A percentile compares a stretch with the other conserved stretches of the same genome.
These are phyloP conservation scores for Pipra filicauda DNA, from an alignment of 2,113 vertebrate species.

Conservation along the genomic window DNA sequence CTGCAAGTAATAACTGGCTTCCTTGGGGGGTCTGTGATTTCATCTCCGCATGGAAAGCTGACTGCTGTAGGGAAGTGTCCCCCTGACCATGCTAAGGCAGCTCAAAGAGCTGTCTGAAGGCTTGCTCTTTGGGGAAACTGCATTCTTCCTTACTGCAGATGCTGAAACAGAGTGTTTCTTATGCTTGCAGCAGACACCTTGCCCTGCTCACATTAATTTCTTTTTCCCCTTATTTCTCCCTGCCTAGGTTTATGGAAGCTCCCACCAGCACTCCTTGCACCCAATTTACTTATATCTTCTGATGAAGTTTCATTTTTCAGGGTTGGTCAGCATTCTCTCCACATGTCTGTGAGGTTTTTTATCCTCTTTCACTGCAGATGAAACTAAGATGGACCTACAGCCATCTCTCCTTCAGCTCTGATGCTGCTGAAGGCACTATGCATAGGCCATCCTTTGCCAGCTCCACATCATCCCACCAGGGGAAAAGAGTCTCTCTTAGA, in stretches of 20 bases:
- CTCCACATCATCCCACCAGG: not conserved
- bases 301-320: not conserved
- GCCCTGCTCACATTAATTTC: not conserved
- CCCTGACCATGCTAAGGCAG: not conserved
- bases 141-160: not conserved
- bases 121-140: not conserved
- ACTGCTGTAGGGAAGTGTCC: not conserved
- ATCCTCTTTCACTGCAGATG: not conserved
- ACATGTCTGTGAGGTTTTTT: not conserved
- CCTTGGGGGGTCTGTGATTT: not conserved
- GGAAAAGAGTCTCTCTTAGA: not conserved
- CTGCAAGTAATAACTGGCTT: not conserved
- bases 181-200: not conserved
- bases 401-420: not conserved
- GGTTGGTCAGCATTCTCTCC: not conserved
- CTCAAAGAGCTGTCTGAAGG: not conserved
- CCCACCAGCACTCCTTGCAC: not conserved
- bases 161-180: not conserved
- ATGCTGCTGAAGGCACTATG: not conserved
- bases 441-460: accelerated
- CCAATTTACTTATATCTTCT: not conserved
- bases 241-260: not conserved
- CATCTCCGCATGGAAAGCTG: not conserved
- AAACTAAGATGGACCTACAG: not conserved
- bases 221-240: not conserved